These are phyloP conservation scores for Myathropa florea DNA, from an alignment of 2,888 invertebrate species.

Conservation along the genomic window DNA sequence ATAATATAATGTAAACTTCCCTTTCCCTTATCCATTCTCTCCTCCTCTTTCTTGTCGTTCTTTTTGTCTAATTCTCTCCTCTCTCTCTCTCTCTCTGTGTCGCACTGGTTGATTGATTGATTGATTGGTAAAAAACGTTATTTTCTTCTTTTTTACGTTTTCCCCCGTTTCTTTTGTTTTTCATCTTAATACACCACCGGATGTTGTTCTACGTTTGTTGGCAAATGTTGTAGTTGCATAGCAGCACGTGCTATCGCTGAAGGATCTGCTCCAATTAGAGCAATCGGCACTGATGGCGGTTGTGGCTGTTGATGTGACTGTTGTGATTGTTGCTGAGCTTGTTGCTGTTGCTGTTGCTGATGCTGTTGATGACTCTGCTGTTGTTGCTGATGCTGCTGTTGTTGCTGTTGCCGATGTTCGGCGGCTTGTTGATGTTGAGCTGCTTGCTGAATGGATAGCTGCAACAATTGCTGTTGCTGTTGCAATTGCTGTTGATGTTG, in stretches of 20 bases:
- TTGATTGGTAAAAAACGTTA: slow-evolving; percentile 4
- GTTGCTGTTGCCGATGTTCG: slow-evolving; percentile 70
- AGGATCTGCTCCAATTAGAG: slow-evolving; percentile 79
- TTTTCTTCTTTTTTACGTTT: slow-evolving; percentile 53
- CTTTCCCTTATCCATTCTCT: slow-evolving; percentile 58
- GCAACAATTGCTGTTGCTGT: slow-evolving; percentile 74
- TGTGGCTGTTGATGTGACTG: slow-evolving; percentile 76
- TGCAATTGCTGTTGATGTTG: slow-evolving; percentile 77
- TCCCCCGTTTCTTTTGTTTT: not conserved
- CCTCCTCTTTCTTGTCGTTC: slow-evolving; percentile 49
- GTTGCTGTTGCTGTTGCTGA: slow-evolving; percentile 73
- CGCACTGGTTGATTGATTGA: not conserved
- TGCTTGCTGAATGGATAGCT: slow-evolving; percentile 76
- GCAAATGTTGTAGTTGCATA: slow-evolving; percentile 80
- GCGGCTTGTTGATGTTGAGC: slow-evolving; percentile 75
- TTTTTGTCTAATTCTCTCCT: slow-evolving; percentile 53
- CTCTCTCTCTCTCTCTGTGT: slow-evolving; percentile 45
- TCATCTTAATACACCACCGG: slow-evolving; percentile 79
- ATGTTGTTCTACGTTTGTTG: slow-evolving; percentile 80
- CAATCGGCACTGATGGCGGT: slow-evolving; percentile 79
- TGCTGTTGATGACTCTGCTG: slow-evolving; percentile 72
- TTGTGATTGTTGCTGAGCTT: slow-evolving; percentile 74
- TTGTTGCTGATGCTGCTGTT: slow-evolving; percentile 74
- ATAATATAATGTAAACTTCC: slow-evolving; percentile 36
- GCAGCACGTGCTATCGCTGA: slow-evolving; percentile 79